Evolutionary conservation across 2,113 vertebrate species (phyloP).

Genomic region (Asarcornis scutulata): DNA sequence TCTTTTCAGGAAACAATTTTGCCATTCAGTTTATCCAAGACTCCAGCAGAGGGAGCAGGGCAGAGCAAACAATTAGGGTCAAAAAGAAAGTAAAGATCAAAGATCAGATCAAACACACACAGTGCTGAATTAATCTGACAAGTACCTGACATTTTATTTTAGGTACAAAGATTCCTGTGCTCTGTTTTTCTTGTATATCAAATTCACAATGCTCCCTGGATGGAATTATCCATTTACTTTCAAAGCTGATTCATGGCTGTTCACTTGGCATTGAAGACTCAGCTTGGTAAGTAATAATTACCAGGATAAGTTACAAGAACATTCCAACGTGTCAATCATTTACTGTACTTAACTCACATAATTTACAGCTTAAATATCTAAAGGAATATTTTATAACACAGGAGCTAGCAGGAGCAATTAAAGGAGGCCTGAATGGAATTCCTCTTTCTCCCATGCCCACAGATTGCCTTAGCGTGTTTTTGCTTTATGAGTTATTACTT

Average conservation of each 20-base stretch:
- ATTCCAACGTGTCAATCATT: constrained; percentile 34
- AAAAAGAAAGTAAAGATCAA: constrained; percentile 70
- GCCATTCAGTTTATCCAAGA: constrained; percentile 71
- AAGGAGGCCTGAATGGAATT: background rate
- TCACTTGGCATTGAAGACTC: background rate
- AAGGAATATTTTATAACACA: constrained; percentile 4
- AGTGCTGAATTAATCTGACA: constrained; percentile 51
- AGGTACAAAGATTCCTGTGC: background rate
- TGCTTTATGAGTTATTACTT: background rate
- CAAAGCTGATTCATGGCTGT: background rate
- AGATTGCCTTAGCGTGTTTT: background rate
- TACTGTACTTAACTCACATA: constrained; percentile 44
- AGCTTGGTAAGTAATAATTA: constrained; percentile 41
- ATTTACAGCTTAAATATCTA: constrained; percentile 44
- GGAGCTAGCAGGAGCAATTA: background rate
- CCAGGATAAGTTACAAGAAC: constrained; percentile 34
- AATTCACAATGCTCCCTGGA: background rate
- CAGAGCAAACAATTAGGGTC: constrained; percentile 64
- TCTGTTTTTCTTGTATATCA: background rate
- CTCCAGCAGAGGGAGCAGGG: constrained; percentile 79
- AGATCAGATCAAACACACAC: constrained; percentile 49
- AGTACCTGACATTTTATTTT: constrained; percentile 33
- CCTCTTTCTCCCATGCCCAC: background rate
- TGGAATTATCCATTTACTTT: constrained; percentile 1
- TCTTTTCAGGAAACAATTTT: constrained; percentile 70